Percentiles rank a stretch among this genome's conserved stretches.
phyloP scores from a whole-genome alignment of 2,888 invertebrate genomes.

The Xestia c-nigrum region DNA sequence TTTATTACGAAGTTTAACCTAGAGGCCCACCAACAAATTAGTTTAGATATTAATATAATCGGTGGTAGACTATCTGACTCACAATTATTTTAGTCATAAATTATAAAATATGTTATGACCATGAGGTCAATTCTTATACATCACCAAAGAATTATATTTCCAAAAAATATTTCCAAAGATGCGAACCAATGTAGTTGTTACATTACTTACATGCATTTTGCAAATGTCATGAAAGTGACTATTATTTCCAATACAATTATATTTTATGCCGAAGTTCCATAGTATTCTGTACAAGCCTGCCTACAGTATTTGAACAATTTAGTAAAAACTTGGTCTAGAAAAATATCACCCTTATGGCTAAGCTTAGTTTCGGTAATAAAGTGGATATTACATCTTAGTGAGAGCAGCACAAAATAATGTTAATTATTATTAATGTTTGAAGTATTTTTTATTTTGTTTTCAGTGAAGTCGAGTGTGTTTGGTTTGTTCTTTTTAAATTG shows the following conservation, averaged over 20 bases:
- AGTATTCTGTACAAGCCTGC: constrained; percentile 41
- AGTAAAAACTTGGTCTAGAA: constrained; percentile 7
- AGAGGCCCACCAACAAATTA: constrained; percentile 77
- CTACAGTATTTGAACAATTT: constrained; percentile 55
- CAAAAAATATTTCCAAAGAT: constrained; percentile 44
- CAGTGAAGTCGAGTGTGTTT: constrained; percentile 87
- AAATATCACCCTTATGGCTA: constrained; percentile 3
- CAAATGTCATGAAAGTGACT: constrained; percentile 27
- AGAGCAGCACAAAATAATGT: constrained; percentile 77
- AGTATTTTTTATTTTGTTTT: constrained; percentile 80
- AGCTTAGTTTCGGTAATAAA: constrained; percentile 30
- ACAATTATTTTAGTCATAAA: constrained; percentile 55
- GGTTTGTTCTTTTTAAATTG: constrained; percentile 86
- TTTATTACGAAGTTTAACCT: constrained; percentile 71
- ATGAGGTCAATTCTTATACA: constrained; percentile 29
- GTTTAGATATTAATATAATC: constrained; percentile 70
- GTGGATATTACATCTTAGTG: constrained; percentile 61
- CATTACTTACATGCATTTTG: constrained; percentile 42
- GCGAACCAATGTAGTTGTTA: constrained; percentile 26
- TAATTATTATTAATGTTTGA: constrained; percentile 76
- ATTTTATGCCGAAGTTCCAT: constrained; percentile 50
- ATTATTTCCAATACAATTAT: constrained; percentile 38
- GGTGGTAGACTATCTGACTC: constrained; percentile 63
- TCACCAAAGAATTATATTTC: constrained; percentile 58
- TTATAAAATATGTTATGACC: constrained; percentile 36